phyloP scores from a whole-genome alignment of 2,888 invertebrate genomes.

The Dicycla oo region DNA sequence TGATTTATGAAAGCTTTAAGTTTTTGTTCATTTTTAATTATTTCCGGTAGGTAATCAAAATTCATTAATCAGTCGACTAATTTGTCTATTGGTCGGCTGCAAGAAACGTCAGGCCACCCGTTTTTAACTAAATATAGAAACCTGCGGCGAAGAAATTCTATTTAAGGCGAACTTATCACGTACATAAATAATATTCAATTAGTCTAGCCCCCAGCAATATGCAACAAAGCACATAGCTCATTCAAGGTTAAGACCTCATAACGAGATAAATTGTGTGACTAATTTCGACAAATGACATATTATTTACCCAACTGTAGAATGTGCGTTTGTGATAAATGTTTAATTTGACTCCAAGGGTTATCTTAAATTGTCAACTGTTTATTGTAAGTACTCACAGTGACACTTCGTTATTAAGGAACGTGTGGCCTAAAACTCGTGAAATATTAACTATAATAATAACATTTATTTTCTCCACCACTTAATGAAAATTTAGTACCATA shows the following conservation, averaged over 20 bases:
- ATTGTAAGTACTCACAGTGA: slow-evolving; percentile 24
- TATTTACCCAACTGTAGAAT: slow-evolving; percentile 62
- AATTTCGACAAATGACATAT: slow-evolving; percentile 79
- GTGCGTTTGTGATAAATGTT: slow-evolving; percentile 54
- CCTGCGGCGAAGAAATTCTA: slow-evolving; percentile 43
- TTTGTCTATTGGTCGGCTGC: slow-evolving; percentile 3
- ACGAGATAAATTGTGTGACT: slow-evolving; percentile 75
- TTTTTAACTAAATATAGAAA: slow-evolving; percentile 54
- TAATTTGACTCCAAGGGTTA: slow-evolving; percentile 58
- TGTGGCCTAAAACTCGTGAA: slow-evolving; percentile 33
- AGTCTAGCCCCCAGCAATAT: slow-evolving; percentile 43
- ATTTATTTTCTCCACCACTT: too few relatives aligned
- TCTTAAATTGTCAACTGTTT: slow-evolving; percentile 37
- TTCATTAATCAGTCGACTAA: not conserved
- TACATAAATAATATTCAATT: slow-evolving; percentile 65
- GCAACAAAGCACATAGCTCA: slow-evolving; percentile 67
- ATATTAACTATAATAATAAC: slow-evolving; percentile 4
- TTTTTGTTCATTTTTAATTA: too few relatives aligned
- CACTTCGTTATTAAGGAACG: slow-evolving; percentile 41
- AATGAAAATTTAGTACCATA: too few relatives aligned
- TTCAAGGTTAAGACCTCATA: slow-evolving; percentile 74
- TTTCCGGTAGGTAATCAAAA: not conserved
- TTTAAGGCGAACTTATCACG: slow-evolving; percentile 55
- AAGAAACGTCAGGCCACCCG: slow-evolving; percentile 61
- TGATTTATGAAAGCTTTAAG: too few relatives aligned